Evolutionary conservation across 2,888 invertebrate genomes (phyloP).

Genomic region (Exocentrus adspersus): DNA sequence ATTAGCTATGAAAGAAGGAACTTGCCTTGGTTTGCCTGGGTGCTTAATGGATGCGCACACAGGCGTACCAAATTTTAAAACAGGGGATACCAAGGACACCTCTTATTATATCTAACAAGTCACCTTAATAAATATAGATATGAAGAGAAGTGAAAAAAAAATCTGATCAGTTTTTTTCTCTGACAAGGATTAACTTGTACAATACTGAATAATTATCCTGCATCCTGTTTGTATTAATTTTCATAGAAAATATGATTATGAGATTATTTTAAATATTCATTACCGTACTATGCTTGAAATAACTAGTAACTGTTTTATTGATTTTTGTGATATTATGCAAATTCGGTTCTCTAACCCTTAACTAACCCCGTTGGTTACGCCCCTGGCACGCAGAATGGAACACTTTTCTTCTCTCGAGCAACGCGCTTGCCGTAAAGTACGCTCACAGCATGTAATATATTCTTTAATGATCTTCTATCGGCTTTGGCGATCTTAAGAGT

Average conservation of each 20-base stretch:
- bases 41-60: constrained; percentile 36
- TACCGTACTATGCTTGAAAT: too few relatives aligned
- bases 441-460: constrained; percentile 62
- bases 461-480: constrained; percentile 63
- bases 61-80: constrained; percentile 13
- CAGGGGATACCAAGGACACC: too few relatives aligned
- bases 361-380: not conserved
- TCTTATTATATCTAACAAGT: too few relatives aligned
- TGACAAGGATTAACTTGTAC: too few relatives aligned
- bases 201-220: too few relatives aligned
- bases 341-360: not conserved
- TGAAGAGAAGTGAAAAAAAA: too few relatives aligned
- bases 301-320: too few relatives aligned
- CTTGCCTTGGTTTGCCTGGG: constrained; percentile 34
- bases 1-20: constrained; percentile 46
- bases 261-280: too few relatives aligned
- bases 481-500: constrained; percentile 58
- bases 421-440: constrained; percentile 56
- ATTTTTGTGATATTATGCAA: not conserved
- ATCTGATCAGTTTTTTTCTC: too few relatives aligned
- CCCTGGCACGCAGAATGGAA: constrained; percentile 43
- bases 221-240: too few relatives aligned
- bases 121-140: too few relatives aligned
- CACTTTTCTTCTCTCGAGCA: constrained; percentile 46
- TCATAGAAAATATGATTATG: too few relatives aligned